These are phyloP conservation scores for Diplolepis rosae DNA, from an alignment of 2,888 invertebrate genomes.

Conservation along the genomic window DNA sequence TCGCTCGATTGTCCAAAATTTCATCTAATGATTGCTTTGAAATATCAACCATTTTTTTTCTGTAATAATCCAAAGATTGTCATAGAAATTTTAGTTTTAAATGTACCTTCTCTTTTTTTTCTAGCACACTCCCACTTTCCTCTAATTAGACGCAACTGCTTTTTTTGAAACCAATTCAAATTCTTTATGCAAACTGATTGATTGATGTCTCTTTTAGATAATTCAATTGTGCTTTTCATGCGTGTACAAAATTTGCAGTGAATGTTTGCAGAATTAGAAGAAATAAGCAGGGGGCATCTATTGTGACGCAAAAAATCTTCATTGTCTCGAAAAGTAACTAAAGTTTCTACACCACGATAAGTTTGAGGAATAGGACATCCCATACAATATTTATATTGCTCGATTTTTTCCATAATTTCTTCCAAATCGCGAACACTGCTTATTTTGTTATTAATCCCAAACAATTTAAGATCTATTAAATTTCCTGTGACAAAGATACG, in stretches of 20 bases:
- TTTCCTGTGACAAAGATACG: background rate
- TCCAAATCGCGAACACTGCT: background rate
- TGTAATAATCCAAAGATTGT: background rate
- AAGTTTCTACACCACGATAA: background rate
- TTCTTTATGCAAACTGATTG: background rate
- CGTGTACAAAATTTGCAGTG: too few relatives aligned
- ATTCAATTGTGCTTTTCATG: too few relatives aligned
- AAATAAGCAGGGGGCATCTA: too few relatives aligned
- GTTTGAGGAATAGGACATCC: background rate
- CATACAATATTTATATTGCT: background rate
- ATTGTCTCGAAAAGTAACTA: background rate
- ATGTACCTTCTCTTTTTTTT: background rate
- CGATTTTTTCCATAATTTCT: background rate
- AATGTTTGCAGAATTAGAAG: too few relatives aligned
- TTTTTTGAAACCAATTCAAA: too few relatives aligned
- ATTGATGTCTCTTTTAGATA: background rate
- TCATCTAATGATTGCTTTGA: background rate
- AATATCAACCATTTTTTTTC: background rate
- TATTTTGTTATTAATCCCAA: background rate
- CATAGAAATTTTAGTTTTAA: background rate
- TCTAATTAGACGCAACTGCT: background rate
- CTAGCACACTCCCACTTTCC: background rate
- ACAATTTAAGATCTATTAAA: background rate
- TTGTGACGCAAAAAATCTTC: constrained; percentile 20
- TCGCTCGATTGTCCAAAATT: background rate